These are phyloP conservation scores for Anticlea derivata DNA, from an alignment of 2,888 invertebrate genomes.

Conservation along the genomic window DNA sequence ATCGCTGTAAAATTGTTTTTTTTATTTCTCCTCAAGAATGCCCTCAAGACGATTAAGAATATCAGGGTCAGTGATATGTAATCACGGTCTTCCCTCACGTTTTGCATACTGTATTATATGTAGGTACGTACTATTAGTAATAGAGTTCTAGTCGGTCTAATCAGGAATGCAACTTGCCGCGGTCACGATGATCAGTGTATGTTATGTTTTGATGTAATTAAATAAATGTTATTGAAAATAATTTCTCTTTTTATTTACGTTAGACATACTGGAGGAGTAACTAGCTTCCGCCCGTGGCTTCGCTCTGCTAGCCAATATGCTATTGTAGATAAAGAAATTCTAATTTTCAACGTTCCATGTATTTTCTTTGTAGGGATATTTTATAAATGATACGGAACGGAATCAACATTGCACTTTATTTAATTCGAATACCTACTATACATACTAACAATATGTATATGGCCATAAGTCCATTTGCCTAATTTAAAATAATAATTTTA, in stretches of 20 bases:
- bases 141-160: slow-evolving; percentile 78
- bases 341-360: too few relatives aligned
- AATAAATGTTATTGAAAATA: slow-evolving; percentile 81
- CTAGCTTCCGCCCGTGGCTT: neutral
- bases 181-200: slow-evolving; percentile 69
- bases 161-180: slow-evolving; percentile 73
- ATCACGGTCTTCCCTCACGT: slow-evolving; percentile 31
- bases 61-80: slow-evolving; percentile 4
- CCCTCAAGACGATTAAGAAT: too few relatives aligned
- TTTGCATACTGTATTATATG: slow-evolving; percentile 40
- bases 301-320: too few relatives aligned
- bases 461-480: slow-evolving; percentile 62
- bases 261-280: too few relatives aligned
- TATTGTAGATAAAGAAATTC: too few relatives aligned
- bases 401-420: slow-evolving; percentile 66
- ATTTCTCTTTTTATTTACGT: slow-evolving; percentile 31
- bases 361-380: too few relatives aligned
- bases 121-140: slow-evolving; percentile 47
- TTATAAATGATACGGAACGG: slow-evolving; percentile 36
- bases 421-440: slow-evolving; percentile 69
- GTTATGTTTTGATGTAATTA: slow-evolving; percentile 81
- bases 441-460: slow-evolving; percentile 60
- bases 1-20: too few relatives aligned
- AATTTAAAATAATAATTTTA: slow-evolving; percentile 47
- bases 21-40: too few relatives aligned